These are phyloP conservation scores for Sciurus vulgaris DNA, from an alignment of 2,797 vertebrate species.

Conservation along the genomic window DNA sequence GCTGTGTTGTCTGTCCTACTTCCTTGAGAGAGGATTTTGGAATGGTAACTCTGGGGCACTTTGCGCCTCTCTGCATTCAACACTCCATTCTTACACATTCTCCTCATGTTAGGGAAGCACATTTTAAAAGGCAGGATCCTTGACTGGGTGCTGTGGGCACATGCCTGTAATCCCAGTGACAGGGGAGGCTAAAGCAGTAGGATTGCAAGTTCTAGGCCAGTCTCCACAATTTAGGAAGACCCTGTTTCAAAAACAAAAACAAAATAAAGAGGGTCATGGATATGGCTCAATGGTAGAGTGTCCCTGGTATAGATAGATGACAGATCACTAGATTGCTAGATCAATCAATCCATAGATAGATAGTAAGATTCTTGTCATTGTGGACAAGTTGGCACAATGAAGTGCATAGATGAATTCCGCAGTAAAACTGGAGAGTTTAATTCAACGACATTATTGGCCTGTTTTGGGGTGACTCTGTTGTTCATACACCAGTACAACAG, in stretches of 20 bases:
- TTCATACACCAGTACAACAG: background rate
- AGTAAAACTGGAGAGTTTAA: background rate
- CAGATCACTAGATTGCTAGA: too few relatives aligned
- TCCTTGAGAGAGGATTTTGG: conserved; percentile 33
- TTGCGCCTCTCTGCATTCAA: background rate
- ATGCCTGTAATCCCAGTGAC: background rate
- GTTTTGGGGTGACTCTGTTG: background rate
- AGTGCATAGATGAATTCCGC: background rate
- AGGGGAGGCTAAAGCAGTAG: background rate
- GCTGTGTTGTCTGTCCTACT: background rate
- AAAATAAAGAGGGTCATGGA: background rate
- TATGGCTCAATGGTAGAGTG: background rate
- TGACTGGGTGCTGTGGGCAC: background rate
- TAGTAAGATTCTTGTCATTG: conserved; percentile 42
- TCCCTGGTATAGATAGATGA: too few relatives aligned
- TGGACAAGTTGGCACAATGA: background rate
- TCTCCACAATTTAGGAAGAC: background rate
- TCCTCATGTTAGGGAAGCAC: background rate
- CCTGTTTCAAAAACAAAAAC: background rate
- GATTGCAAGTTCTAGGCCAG: background rate
- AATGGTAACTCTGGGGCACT: background rate
- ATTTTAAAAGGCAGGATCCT: conserved; percentile 32
- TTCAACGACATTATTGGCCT: background rate
- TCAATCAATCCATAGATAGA: background rate
- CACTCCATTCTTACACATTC: background rate